Evolutionary conservation across 2,113 vertebrate genomes (phyloP).

Genomic region (Thamnaconus septentrionalis): DNA sequence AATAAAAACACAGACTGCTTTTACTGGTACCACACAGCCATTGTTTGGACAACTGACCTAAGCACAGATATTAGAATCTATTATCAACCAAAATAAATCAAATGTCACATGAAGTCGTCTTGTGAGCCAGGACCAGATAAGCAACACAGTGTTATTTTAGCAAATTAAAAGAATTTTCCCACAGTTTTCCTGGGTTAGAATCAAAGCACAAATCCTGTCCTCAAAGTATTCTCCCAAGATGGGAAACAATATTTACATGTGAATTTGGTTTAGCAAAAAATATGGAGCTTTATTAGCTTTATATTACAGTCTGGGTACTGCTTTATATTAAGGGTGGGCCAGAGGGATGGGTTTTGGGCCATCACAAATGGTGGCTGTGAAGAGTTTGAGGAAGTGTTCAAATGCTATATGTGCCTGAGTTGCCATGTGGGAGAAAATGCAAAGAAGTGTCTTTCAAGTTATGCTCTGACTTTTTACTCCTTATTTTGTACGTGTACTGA

Average conservation of each 20-base stretch:
- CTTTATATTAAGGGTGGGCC: too few species aligned
- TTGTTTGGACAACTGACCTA: constrained; percentile 32
- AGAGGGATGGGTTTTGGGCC: too few species aligned
- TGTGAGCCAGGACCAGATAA: constrained; percentile 8
- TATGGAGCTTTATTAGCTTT: too few species aligned
- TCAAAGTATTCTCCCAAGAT: too few species aligned
- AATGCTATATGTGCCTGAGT: neutral
- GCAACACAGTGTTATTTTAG: constrained; percentile 29
- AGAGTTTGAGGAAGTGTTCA: too few species aligned
- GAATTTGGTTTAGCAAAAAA: too few species aligned
- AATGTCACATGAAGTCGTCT: constrained; percentile 7
- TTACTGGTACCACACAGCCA: constrained; percentile 7
- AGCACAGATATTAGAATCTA: constrained; percentile 27
- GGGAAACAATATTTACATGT: too few species aligned
- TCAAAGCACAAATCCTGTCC: too few species aligned
- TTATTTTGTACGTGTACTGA: too few species aligned
- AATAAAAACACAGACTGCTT: constrained; percentile 53
- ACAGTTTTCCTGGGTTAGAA: neutral
- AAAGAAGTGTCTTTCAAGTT: neutral
- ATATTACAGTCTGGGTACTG: too few species aligned
- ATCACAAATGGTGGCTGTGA: too few species aligned
- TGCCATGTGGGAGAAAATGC: neutral
- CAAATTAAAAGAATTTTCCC: constrained; percentile 20
- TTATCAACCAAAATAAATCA: constrained; percentile 20
- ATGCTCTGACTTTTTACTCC: too few species aligned